Conservation (phyloP, 2,888 invertebrate species). For the Machimus atricapillus region DNA sequence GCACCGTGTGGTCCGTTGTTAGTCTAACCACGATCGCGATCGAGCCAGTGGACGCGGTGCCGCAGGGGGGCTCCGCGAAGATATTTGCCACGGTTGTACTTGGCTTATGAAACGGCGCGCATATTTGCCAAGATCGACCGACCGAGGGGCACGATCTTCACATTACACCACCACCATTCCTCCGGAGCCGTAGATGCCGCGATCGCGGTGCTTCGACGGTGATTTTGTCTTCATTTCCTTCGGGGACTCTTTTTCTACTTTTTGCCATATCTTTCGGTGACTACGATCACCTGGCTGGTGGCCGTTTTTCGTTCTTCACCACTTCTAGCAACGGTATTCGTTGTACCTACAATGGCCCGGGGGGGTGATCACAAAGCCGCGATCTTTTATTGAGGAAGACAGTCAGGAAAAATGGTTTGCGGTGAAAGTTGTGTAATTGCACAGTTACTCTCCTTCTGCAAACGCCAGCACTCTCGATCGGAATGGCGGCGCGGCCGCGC, state of each 20-base stretch:
- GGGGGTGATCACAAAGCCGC: not conserved
- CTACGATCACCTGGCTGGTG: not conserved
- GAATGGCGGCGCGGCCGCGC: not conserved
- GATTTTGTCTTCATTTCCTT: slow-evolving; percentile 4
- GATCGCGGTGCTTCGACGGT: not conserved
- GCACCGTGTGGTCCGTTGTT: not conserved
- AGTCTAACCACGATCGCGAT: not conserved
- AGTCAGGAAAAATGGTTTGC: slow-evolving; percentile 17
- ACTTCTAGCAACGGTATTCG: slow-evolving; percentile 13
- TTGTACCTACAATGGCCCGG: not conserved
- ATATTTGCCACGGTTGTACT: slow-evolving; percentile 13
- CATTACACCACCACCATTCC: slow-evolving; percentile 14
- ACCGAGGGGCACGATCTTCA: slow-evolving; percentile 21
- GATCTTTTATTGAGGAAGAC: slow-evolving; percentile 32
- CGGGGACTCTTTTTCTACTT: not conserved
- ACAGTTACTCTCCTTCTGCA: not conserved
- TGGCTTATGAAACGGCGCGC: slow-evolving; percentile 23
- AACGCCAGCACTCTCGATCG: not conserved
- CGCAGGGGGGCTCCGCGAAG: not conserved
- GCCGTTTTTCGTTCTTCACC: slow-evolving; percentile 8
- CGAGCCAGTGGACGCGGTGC: not conserved
- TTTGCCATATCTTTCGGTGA: not conserved
- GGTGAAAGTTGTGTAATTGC: slow-evolving; percentile 39
- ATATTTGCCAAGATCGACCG: slow-evolving; percentile 27
- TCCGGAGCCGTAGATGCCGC: not conserved